These are phyloP conservation scores for Hypsibius dujardini DNA, from an alignment of 1,140 invertebrate species.

Conservation along the genomic window DNA sequence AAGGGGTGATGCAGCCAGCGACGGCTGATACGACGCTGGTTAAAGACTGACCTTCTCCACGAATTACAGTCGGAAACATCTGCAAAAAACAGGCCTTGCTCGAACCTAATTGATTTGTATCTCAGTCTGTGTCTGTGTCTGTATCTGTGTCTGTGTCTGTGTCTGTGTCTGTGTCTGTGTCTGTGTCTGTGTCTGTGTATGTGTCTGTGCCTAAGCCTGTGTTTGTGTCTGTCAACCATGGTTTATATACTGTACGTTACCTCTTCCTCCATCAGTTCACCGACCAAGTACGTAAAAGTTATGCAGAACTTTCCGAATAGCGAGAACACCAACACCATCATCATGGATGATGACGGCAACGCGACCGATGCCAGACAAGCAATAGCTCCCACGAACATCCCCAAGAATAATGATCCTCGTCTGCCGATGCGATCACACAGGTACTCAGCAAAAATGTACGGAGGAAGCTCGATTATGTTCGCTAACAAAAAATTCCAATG, in stretches of 20 bases:
- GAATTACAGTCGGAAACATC: slow-evolving; percentile 1
- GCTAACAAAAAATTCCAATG: slow-evolving; percentile 2
- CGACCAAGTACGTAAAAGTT: slow-evolving; percentile 1
- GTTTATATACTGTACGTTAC: neutral
- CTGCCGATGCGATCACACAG: neutral
- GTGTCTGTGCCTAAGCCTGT: too few relatives aligned
- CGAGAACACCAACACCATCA: neutral
- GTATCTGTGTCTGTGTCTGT: too few relatives aligned
- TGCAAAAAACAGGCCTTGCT: neutral
- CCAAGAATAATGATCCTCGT: neutral
- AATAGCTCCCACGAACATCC: neutral
- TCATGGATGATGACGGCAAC: neutral
- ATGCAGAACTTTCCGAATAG: neutral
- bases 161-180: too few relatives aligned
- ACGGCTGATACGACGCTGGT: neutral
- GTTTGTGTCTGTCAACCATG: too few relatives aligned
- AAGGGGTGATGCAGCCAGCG: neutral
- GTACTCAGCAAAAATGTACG: neutral
- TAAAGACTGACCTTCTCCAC: neutral
- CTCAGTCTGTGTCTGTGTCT: too few relatives aligned
- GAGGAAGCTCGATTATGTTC: neutral
- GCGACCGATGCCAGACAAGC: neutral
- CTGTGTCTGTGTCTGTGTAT: too few relatives aligned
- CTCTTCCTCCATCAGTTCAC: slow-evolving; percentile 1
- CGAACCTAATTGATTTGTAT: neutral